Evolutionary conservation across 2,888 invertebrate genomes (phyloP), one percentile per base, ranked within the genome.

Genomic region (Stenichneumon culpator): DNA sequence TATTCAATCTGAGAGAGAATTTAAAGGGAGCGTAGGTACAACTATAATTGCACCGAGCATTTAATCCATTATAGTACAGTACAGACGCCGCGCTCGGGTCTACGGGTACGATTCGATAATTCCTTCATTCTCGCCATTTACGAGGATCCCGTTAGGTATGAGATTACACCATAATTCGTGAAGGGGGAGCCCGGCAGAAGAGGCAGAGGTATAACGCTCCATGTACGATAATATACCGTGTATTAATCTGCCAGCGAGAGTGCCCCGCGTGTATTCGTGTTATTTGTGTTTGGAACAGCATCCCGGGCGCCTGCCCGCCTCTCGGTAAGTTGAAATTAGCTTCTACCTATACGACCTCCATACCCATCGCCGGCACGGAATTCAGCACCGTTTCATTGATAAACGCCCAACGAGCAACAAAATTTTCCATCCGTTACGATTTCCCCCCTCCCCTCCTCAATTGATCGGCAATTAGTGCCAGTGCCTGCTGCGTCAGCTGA

Each of bases 301-400:
- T 32, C 65, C 63, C 50, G 32, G 2, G 47, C 19, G 60, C 32
- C 32, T 32, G 74, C 63, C 6, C 28, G 67, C 36, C 32, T 67
- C 77, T 54, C 67, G 47, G 73, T 73, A 78, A 81, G 67, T 84
- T 73, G 77, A 78, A 84, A 84, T 73, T 81, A 81, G 84, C 84
- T 77, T 50, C 57, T 57, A 39, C 47, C 14, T 39, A 63, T 68
- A 25, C 25, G 7, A 68, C 32, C 60, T 6, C 25, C 16, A 7
- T 67, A 69, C 32, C 39, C 25, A 39, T 16, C 7, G 54, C 36
- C 74, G 65, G 32, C 65, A 36, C 70, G 84, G 79, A 82, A 85
- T 85, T 85, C 82, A 25, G 68, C 69, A 54, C 44, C 79, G 81
- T 84, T 82, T 79, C 84, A 82, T 85, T 82, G 84, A 85, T 82